These are phyloP conservation scores for Anagyrus pseudococci DNA, from an alignment of 2,888 invertebrate genomes.

Conservation along the genomic window DNA sequence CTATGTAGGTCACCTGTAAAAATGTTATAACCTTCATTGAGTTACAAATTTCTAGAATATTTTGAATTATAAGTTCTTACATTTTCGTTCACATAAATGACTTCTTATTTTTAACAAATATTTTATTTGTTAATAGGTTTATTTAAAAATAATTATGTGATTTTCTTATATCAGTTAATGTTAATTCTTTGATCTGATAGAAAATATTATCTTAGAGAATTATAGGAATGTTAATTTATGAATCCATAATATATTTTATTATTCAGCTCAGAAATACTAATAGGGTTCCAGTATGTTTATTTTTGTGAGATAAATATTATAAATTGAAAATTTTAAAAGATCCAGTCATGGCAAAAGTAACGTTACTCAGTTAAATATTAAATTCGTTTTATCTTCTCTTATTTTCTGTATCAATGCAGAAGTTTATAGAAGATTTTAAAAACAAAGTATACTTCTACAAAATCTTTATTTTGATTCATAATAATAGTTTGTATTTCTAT, in stretches of 20 bases:
- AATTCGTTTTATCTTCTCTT: too few relatives aligned
- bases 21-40: too few relatives aligned
- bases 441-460: conserved; percentile 35
- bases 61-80: background rate
- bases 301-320: conserved; percentile 2
- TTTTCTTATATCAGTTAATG: too few relatives aligned
- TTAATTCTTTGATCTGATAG: too few relatives aligned
- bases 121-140: background rate
- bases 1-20: too few relatives aligned
- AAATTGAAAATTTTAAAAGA: conserved; percentile 1
- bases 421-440: background rate
- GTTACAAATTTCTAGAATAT: background rate
- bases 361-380: background rate
- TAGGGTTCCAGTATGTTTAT: background rate
- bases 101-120: background rate
- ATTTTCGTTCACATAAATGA: background rate
- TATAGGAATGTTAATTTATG: too few relatives aligned
- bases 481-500: conserved; percentile 61
- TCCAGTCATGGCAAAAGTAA: too few relatives aligned
- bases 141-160: background rate
- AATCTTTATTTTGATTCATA: conserved; percentile 47
- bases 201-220: too few relatives aligned
- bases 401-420: background rate
- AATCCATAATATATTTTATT: too few relatives aligned
- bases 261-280: too few relatives aligned